Conservation (phyloP, 1,140 invertebrate species). For the Globodera ellingtonae region DNA sequence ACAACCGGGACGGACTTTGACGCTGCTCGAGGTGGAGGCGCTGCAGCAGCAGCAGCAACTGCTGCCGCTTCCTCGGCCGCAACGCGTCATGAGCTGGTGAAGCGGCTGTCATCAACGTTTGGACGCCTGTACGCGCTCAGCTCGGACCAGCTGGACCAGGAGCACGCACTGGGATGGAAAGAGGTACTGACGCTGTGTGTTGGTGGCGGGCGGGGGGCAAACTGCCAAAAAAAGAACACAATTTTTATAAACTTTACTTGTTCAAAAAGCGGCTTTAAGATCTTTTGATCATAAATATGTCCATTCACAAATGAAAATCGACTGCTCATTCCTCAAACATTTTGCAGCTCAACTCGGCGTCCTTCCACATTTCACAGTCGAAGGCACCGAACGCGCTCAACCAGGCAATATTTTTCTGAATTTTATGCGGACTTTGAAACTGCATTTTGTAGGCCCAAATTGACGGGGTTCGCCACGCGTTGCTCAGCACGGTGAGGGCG, state of each 20-base stretch:
- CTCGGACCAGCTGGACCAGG: conserved; percentile 43
- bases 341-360: conserved; percentile 50
- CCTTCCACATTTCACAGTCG: conserved; percentile 53
- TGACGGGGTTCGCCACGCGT: conserved; percentile 50
- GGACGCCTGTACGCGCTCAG: conserved; percentile 33
- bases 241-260: not conserved
- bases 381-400: conserved; percentile 59
- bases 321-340: not conserved
- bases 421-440: too few species aligned
- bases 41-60: conserved; percentile 12
- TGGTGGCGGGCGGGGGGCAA: not conserved
- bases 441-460: conserved; percentile 32
- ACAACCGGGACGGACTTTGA: not conserved
- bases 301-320: too few species aligned
- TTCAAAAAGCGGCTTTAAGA: not conserved
- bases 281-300: too few species aligned
- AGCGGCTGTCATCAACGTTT: conserved; percentile 25
- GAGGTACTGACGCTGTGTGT: conserved; percentile 26
- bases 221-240: too few species aligned
- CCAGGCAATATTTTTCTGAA: not conserved
- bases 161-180: conserved; percentile 54
- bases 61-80: not conserved
- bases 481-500: conserved; percentile 49
- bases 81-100: conserved; percentile 28
- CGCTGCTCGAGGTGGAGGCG: not conserved